Conservation (phyloP, 2,113 vertebrate genomes). For the Oostethus manadensis region DNA sequence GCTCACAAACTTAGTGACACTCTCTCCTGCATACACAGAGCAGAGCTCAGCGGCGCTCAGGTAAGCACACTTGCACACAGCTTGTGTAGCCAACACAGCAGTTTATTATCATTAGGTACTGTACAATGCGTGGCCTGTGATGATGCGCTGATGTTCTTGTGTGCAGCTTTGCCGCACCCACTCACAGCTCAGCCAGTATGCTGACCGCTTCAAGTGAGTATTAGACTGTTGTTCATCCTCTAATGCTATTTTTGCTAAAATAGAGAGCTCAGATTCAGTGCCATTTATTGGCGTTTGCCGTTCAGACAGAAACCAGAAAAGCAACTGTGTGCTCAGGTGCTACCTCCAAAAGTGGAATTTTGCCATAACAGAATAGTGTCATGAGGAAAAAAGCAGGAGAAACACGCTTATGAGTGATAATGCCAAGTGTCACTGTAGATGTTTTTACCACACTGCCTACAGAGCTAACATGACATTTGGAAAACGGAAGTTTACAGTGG, state of each 20-base stretch:
- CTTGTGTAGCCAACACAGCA: background rate
- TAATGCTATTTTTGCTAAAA: background rate
- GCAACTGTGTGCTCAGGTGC: no score
- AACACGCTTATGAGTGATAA: no score
- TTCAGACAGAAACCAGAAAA: no score
- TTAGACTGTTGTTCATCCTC: background rate
- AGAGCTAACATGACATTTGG: no score
- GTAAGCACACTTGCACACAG: slow-evolving; percentile 54
- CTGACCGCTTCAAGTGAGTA: slow-evolving; percentile 85
- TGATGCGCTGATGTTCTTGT: slow-evolving; percentile 5
- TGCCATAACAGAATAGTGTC: background rate
- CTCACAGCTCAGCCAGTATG: slow-evolving; percentile 89
- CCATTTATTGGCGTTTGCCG: no score
- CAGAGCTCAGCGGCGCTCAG: slow-evolving; percentile 85
- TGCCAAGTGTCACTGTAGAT: no score
- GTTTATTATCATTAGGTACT: background rate
- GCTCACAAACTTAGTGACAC: slow-evolving; percentile 95
- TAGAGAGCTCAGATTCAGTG: background rate
- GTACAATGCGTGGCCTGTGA: background rate
- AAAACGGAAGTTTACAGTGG: no score
- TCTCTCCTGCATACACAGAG: slow-evolving; percentile 84
- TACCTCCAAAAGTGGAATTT: background rate
- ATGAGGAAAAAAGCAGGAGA: no score
- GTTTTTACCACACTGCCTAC: no score
- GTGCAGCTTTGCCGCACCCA: slow-evolving; percentile 86